phyloP scores from a whole-genome alignment of 2,113 vertebrate species.

The Ptychochromis oligacanthus region DNA sequence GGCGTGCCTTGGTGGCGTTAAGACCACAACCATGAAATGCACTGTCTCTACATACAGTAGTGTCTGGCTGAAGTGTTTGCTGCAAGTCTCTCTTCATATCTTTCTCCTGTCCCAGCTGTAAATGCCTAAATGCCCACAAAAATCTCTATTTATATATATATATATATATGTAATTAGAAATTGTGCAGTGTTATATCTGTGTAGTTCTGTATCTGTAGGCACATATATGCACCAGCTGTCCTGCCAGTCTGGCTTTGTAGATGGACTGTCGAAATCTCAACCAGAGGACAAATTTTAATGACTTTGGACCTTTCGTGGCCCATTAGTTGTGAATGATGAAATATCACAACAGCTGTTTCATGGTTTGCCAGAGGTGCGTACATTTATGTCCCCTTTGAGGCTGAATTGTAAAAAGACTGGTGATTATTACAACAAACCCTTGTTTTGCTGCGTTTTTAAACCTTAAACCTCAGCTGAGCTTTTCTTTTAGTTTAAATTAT shows the following conservation, averaged over 20 bases:
- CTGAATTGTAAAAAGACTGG: no score
- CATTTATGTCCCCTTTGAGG: no score
- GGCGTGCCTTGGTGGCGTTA: background rate
- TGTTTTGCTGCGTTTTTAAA: no score
- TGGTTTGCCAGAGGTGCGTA: no score
- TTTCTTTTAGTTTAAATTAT: background rate
- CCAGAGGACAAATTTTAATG: background rate
- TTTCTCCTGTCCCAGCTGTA: background rate
- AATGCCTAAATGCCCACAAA: background rate
- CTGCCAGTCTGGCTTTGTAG: background rate
- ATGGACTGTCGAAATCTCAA: background rate
- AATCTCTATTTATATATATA: no score
- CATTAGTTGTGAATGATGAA: no score
- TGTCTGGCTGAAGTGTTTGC: background rate
- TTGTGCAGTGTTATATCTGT: background rate
- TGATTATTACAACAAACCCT: no score
- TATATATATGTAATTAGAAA: accelerated
- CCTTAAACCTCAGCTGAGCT: no score
- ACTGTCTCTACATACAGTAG: background rate
- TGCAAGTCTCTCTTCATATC: background rate
- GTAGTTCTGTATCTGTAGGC: background rate
- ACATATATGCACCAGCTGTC: background rate
- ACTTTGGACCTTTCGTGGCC: background rate
- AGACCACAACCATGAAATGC: background rate
- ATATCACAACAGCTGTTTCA: no score